Base-by-base conservation (phyloP, 2,888 invertebrate genomes). In the Parapristionchus giblindavisi region DNA sequence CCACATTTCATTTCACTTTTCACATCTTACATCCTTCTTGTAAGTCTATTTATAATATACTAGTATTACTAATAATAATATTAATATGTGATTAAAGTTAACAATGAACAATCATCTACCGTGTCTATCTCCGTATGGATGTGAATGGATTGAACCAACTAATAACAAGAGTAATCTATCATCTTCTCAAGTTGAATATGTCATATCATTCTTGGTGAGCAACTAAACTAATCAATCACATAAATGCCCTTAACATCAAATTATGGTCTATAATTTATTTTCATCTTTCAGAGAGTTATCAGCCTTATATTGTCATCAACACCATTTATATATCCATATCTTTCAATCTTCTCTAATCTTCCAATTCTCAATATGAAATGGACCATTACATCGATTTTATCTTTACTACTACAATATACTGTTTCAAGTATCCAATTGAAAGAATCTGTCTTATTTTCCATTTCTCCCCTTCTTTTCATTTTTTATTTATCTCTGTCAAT, bases 1-100 rank as follows among this genome's bases (percentile, higher is more conserved):
- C 52, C 68, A 34, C 68, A 68, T 68, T 68, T 68, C 17, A 21
- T 68, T 24, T 11, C 52, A 24, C 68, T 68, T 21, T 14, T 8
- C 8, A 2, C 52, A 6, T 52, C 52, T 24, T 43, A 68, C 43
- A 17, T 36, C 17, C 24, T 43, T 5, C 11, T 68, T 51, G 68
- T 68, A 51, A 34, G 11, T n/a, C 24, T 8, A 0, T 32, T 60
- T 21, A 43, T n/a, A 27, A 29, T 34, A 24, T 48, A 43, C 3
- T 14, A 40, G 14, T 40, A 63, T 27, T 48, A 14, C 24, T n/a
- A 54, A n/a, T 6, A n/a, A 24, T 6, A 17, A n/a, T n/a, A 5
- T 54, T n/a, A 14, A 54, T 8, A n/a, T 54, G 54, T 6, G n/a
- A 54, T 54, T 24, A 54, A 17, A 54, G 17, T 6, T n/a, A 17